Base-by-base conservation (phyloP, 1,140 invertebrate species). In the Lasaia peninsularis region DNA sequence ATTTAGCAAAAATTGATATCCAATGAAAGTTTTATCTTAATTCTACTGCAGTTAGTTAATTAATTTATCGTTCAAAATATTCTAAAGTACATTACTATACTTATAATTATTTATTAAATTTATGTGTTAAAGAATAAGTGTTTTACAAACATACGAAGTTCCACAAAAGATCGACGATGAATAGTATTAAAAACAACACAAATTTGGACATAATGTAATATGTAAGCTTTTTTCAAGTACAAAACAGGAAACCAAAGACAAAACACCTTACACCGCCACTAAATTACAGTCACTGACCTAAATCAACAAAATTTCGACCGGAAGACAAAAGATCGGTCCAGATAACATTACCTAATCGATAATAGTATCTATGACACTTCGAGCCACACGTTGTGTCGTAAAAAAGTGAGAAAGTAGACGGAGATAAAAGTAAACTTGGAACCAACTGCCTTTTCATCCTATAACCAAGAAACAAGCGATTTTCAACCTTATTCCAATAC, bases 311-410 rank as follows among this genome's bases (percentile, higher is more conserved):
- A 80, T 71, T 77, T 78, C 70, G 70, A 86, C 85, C 85, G 82
- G 85, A 88, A 88, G 82, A 88, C 79, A 79, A 76, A 68, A 86
- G 82, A 86, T 86, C 73, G 78, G 62, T 33, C 63, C 67, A 67
- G 85, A 88, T 88, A 86, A 81, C 73, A 80, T 85, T 80, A 83
- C 80, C 76, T 83, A 86, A 88, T 88, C 82, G 85, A 88, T 88
- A 88, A 86, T 88, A 83, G 78, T 88, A 85, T 87, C 84, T 82
- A 76, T 73, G 84, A 84, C 81, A 83, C 79, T 82, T 77, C 70
- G 71, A 82, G 69, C 77, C 79, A 78, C 85, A 84, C 76, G 79
- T 76, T 69, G 75, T 59, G 60, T 80, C 80, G 80, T 88, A 88
- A 88, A 87, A 86, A 88, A 77, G 80, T 86, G 85, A 86, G 82